A percentile compares a stretch with the other conserved stretches of the same genome.
Conservation (phyloP, 2,888 invertebrate species). For the Hyposoter dolosus region DNA sequence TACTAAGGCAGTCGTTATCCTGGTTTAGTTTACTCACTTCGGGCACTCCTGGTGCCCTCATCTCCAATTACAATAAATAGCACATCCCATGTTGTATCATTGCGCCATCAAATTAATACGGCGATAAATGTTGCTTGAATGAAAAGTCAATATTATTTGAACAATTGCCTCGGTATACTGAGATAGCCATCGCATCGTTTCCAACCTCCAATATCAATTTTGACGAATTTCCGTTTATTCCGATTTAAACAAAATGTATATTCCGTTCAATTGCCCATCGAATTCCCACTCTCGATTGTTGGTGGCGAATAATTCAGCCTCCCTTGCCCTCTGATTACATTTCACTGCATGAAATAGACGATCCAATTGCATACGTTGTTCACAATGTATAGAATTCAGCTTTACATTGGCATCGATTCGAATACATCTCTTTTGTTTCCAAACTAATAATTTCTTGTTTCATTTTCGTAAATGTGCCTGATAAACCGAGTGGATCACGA, state of each 20-base stretch:
- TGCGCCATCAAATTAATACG: background rate
- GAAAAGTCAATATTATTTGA: conserved; percentile 1
- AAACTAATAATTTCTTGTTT: background rate
- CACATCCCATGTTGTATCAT: background rate
- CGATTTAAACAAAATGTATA: background rate
- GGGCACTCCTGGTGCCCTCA: background rate
- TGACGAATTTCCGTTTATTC: background rate
- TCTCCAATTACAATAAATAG: conserved; percentile 6
- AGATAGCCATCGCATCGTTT: background rate
- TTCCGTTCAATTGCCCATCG: background rate
- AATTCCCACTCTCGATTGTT: background rate
- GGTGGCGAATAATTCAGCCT: background rate
- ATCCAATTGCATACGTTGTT: background rate
- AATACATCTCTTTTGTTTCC: background rate
- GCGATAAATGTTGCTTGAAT: background rate
- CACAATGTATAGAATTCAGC: background rate
- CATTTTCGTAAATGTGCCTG: background rate
- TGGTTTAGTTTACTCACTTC: conserved; percentile 1
- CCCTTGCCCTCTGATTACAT: background rate
- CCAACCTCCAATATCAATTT: background rate
- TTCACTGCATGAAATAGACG: background rate
- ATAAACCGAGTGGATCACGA: too few relatives aligned
- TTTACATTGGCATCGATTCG: background rate
- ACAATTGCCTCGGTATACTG: background rate
- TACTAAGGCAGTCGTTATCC: background rate